Base-by-base conservation (phyloP, 2,888 invertebrate genomes). In the Elaeidobius kamerunicus region DNA sequence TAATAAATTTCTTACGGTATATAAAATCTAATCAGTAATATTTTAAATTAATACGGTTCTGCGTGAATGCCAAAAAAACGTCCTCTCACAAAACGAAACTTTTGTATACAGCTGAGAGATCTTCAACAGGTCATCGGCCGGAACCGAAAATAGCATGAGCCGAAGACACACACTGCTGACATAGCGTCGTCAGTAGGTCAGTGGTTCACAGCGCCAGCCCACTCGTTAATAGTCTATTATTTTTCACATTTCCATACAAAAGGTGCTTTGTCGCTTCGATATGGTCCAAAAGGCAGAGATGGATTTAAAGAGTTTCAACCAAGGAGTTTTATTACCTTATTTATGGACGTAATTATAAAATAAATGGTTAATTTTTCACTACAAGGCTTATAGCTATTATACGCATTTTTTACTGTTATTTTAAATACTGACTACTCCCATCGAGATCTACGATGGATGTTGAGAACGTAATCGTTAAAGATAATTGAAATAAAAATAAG, bases 161-260 rank as follows among this genome's bases (percentile, higher is more conserved):
- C 48, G 35, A 48, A 53, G 43, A 48, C 28, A 17, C 35, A 23
- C 60, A 57, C 61, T 60, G 61, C 61, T 60, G 61, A 65, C 63
- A 64, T 64, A 64, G 64, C 58, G 55, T 58, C 61, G 63, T 63
- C 63, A 67, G 67, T 66, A 60, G 67, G 67, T 67, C 62, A 67
- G 65, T 67, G 63, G 67, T 64, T 62, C 65, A 49, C 43, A 54
- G 32, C 39, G 38, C 34, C 48, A 54, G 36, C 49, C 54, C 49
- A 49, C 48, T 54, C 44, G 43, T 54, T 39, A 23, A 52, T 45
- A 43, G 43, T 43, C 50, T 50, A 50, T 50, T 50, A 43, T 50
- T 42, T 49, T 50, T 50, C 28, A 42, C 14, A 36, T 50, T 50
- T 42, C 43, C 50, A 50, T 34, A 49, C 40, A 49, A 43, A 43